Base-by-base conservation (phyloP, 2,888 invertebrate species). In the Rapana venosa region DNA sequence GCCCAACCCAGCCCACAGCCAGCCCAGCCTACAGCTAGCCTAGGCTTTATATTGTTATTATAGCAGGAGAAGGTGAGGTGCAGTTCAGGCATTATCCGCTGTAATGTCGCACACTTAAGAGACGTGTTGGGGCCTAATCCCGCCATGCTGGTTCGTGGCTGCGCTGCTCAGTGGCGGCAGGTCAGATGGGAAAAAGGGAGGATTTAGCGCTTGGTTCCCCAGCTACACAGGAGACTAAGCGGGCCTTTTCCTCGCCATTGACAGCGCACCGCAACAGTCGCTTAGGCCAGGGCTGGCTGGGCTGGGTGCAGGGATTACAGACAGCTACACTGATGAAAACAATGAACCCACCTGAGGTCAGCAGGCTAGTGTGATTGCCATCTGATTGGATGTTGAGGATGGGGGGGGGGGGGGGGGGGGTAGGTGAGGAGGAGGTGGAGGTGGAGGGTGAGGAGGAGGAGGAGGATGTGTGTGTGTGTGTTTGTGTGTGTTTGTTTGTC, bases 61-160 rank as follows among this genome's bases (percentile, higher is more conserved):
- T 35, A 79, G 35, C 32, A 32, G 32, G 35, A 15, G 79, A 32
- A 79, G 79, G 79, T 79, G 79, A 79, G 79, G 79, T 79, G 79
- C 79, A 79, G 79, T 79, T 79, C 79, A 79, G 13, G 79, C 35
- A 79, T 79, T 79, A 79, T 79, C 79, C 79, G 79, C 17, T 32
- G 32, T 35, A 79, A 79, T 79, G 79, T 79, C 79, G 15, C 22
- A 79, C 79, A 79, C 79, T 79, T 79, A 32, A 79, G 32, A 79
- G 79, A 79, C 79, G 79, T 79, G 79, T 79, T 79, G 79, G 1
- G 35, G 35, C 35, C 35, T 79, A 79, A 79, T 79, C 79, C 79
- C 79, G 30, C 79, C 79, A 79, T 22, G 35, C 79, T 79, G 32
- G 1, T 13, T 79, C 79, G 32, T 79, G 35, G 79, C 66, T 66